Evolutionary conservation across 2,797 vertebrate species (phyloP), one percentile per base, ranked within the genome.

Genomic region (Spondyliosoma cantharus): DNA sequence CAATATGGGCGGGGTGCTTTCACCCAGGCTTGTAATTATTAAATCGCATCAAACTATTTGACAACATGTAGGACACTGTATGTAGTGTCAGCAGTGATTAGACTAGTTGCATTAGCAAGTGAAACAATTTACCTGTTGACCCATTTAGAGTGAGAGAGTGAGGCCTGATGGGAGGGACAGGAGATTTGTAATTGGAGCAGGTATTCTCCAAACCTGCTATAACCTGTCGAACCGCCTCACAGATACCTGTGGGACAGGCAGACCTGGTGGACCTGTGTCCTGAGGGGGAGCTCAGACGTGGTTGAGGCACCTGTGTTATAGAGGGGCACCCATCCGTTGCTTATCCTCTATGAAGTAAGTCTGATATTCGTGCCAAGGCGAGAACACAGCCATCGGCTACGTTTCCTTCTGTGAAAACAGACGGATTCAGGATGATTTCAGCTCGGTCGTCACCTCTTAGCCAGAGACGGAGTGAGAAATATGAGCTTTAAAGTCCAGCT

Each of bases 151-250:
- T n/a, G n/a, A n/a, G n/a, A 73, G 8, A 59, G 14, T 25, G 0
- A 19, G 25, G 7, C 13, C 52, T 37, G 1, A n/a, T 27, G 71
- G 82, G 82, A 75, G 64, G 76, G 65, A 22, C 73, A 17, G 5
- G 2, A 0, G 43, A 22, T 43, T 50, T 72, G 62, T 71, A 67
- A 89, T 14, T 45, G 59, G 69, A 88, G 46, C 65, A 56, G 56
- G 46, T 72, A n/a, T 63, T 66, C 29, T 20, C 14, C 24, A 43
- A 50, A 85, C 46, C 81, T 82, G 81, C 53, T 25, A 3, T 11
- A 71, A 90, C 90, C 85, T 84, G 91, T 83, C 75, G 61, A 17
- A 61, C 87, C 14, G 3, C 80, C 72, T 84, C 3, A 27, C 27
- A 19, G 24, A 37, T 43, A 65, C 20, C n/a, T 13, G 15, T 1